Base-by-base conservation (phyloP, 1,140 invertebrate species). In the Drosophila eugracilis region DNA sequence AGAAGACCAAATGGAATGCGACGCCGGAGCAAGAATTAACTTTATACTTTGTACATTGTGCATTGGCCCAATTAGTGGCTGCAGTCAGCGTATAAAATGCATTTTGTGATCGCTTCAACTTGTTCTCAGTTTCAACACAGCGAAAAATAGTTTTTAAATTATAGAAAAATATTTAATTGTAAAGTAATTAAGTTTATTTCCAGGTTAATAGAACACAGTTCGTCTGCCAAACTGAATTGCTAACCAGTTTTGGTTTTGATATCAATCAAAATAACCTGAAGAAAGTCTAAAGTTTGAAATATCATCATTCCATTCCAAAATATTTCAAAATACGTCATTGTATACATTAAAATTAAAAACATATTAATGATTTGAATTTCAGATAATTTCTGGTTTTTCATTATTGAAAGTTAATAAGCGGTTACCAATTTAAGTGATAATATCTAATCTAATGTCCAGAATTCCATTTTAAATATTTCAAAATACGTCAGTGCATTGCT, bases 31-130 rank as follows among this genome's bases (percentile, higher is more conserved):
- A 69, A 32, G 63, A 48, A 57, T 48, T 55, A 49, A 45, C 44
- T 75, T 41, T 49, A 36, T 39, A 53, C 30, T 47, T 48, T 48
- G 12, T 52, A 49, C 48, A 49, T 22, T 73, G 65, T 72, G 65
- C 66, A 79, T 76, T 84, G 79, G 80, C 79, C 75, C 74, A 79
- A 84, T 85, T 85, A 85, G 55, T 65, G 36, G 49, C 53, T 63
- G 60, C 70, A 83, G 58, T 28, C 62, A 54, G 52, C 45, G 55
- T 65, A 54, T 73, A 55, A 75, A 59, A 73, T 65, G 71, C 44
- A 49, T 34, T 67, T 66, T 67, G n/a, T 42, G 34, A 22, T 66
- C 44, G 44, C 42, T 53, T 26, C 47, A 44, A 42, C 37, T 32
- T 15, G 57, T 39, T 66, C 32, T 65, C 26, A 28, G 26, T 30